Evolutionary conservation across 2,888 invertebrate species (phyloP), one percentile per base, ranked within the genome.

Genomic region (Monochamus alternatus): DNA sequence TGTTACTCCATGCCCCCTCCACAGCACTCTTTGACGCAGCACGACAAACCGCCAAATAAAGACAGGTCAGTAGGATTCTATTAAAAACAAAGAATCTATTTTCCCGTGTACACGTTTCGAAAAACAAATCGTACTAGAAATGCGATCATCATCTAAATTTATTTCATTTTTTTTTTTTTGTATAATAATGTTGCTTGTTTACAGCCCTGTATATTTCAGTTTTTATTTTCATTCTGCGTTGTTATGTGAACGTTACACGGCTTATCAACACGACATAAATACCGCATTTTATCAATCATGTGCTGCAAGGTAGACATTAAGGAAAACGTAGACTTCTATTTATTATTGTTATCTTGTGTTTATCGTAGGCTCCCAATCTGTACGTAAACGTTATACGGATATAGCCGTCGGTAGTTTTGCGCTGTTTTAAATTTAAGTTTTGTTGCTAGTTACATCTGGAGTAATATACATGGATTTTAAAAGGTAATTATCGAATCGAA

Each of bases 1-100:
- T 96, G 96, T 86, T 96, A 96, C 90, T 95, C 95, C 86, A 96
- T 96, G 96, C 96, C 96, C 76, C 95, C 95, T 75, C 96, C 96
- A 52, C 95, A 95, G 87, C 94, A 95, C 81, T 90, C 90, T 83
- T 87, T 88, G 81, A 94, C 91, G 85, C 84, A 82, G 44, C 95
- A 94, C 89, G 94, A 96, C 90, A 95, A 89, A 75, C 94, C 86
- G 58, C 82, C 86, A 58, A 89, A 88, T 81, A 95, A 95, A 88
- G 94, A 95, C 89, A 93, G 94, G 94, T 95, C 90, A 92, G 89
- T 85, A 44, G 14, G 59, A 38, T 43, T 30, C 31, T 5, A 38
- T 38, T 38, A 38, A 5, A 38, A 38, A 38, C 0, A 5, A 38
- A 38, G 7, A 38, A 2, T 38, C 38, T n/a, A 38, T 38, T 4